Evolutionary conservation across 2,113 vertebrate species (phyloP).

Genomic region (Fregetta grallaria): DNA sequence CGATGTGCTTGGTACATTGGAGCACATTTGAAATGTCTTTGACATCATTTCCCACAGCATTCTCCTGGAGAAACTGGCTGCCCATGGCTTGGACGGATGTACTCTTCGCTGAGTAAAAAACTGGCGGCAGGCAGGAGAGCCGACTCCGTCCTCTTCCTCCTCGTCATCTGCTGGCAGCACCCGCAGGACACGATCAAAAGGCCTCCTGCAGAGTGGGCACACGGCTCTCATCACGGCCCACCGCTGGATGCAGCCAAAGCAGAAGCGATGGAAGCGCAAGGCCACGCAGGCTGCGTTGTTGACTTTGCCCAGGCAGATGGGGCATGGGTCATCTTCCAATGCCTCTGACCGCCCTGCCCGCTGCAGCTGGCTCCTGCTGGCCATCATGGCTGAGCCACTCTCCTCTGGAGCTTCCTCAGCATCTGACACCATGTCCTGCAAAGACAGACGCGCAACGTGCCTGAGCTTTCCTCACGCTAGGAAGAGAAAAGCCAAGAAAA

Average conservation of each 20-base stretch:
- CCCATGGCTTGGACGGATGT: no score
- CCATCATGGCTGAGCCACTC: fast-evolving
- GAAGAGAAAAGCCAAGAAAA: not conserved
- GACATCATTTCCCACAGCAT: no score
- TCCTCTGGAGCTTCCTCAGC: not conserved
- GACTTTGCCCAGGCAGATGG: not conserved
- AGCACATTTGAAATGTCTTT: no score
- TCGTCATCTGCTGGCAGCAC: not conserved
- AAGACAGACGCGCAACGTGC: not conserved
- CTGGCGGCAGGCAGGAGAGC: fast-evolving
- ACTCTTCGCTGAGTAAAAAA: no score
- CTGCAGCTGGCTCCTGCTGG: not conserved
- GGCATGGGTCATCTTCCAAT: not conserved
- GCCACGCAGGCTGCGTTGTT: fast-evolving
- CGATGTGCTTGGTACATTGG: no score
- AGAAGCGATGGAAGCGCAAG: not conserved
- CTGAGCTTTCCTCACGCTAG: not conserved
- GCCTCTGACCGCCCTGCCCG: not conserved
- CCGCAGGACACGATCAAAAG: not conserved
- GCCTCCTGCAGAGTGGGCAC: not conserved
- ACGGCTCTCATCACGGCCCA: fast-evolving
- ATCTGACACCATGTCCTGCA: not conserved
- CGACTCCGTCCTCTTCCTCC: not conserved
- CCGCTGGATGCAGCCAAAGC: not conserved
- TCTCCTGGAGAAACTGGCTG: no score